phyloP scores from a whole-genome alignment of 2,888 invertebrate species.

The Macrophya annulata region DNA sequence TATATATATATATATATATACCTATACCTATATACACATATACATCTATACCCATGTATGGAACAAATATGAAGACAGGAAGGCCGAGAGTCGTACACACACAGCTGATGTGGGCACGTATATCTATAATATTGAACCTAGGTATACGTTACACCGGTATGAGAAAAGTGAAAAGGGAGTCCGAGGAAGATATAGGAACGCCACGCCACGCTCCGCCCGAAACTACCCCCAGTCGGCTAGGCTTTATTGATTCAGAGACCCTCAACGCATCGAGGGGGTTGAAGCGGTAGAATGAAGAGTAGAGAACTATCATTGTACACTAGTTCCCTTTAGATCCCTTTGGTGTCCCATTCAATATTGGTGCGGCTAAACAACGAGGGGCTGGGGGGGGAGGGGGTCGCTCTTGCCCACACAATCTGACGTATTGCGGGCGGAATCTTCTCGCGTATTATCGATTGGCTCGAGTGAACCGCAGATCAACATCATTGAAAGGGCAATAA shows the following conservation, averaged over 20 bases:
- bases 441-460: background rate
- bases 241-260: constrained; percentile 67
- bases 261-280: constrained; percentile 57
- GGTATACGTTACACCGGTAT: background rate
- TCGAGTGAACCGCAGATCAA: constrained; percentile 1
- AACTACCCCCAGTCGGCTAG: constrained; percentile 54
- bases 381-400: background rate
- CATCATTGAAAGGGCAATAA: background rate
- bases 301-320: constrained; percentile 63
- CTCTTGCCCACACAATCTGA: background rate
- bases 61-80: constrained; percentile 18
- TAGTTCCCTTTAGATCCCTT: constrained; percentile 60
- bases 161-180: background rate
- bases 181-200: background rate
- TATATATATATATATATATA: no score
- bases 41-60: no score
- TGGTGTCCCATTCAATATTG: constrained; percentile 23
- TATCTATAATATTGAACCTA: background rate
- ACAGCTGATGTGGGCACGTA: background rate
- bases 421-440: background rate
- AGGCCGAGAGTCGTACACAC: background rate
- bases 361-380: background rate
- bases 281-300: constrained; percentile 15
- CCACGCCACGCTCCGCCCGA: constrained; percentile 14
- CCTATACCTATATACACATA: no score